A percentile compares a stretch with the other conserved stretches of the same genome.
Evolutionary conservation across 2,797 vertebrate species (phyloP).

Genomic region (Acanthiza pusilla): DNA sequence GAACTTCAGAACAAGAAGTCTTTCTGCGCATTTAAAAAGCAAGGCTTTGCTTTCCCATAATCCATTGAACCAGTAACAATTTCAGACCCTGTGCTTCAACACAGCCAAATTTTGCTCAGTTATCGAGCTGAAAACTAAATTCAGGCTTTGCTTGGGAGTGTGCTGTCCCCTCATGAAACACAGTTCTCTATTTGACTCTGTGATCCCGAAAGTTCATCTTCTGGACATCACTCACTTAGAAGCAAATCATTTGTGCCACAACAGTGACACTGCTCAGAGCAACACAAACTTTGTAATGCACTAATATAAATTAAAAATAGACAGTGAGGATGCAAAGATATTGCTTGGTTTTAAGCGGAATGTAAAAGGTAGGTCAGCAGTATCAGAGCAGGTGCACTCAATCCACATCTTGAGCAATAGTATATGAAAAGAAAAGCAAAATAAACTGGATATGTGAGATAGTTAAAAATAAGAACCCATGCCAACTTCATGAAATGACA

Average conservation of each 20-base stretch:
- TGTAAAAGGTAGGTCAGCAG: not conserved
- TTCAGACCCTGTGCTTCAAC: not conserved
- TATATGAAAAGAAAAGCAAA: not conserved
- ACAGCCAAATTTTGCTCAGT: not conserved
- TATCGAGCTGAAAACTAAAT: not conserved
- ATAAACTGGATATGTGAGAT: not conserved
- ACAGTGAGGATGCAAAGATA: not conserved
- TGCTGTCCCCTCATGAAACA: not conserved
- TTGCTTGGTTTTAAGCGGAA: not conserved
- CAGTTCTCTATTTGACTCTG: not conserved
- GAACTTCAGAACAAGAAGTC: not conserved
- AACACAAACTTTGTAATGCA: not conserved
- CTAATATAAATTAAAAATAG: not conserved
- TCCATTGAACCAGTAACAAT: not conserved
- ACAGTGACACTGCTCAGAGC: not conserved
- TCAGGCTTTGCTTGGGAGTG: not conserved
- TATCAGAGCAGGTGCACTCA: not conserved
- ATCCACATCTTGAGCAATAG: not conserved
- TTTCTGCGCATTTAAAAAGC: not conserved
- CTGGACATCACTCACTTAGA: not conserved
- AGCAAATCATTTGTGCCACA: not conserved
- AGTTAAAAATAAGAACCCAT: not conserved
- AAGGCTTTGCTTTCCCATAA: not conserved
- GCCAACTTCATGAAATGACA: not conserved
- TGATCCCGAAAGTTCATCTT: not conserved